These are phyloP conservation scores for Pteruthius melanotis DNA, from an alignment of 2,113 vertebrate species.

Conservation along the genomic window DNA sequence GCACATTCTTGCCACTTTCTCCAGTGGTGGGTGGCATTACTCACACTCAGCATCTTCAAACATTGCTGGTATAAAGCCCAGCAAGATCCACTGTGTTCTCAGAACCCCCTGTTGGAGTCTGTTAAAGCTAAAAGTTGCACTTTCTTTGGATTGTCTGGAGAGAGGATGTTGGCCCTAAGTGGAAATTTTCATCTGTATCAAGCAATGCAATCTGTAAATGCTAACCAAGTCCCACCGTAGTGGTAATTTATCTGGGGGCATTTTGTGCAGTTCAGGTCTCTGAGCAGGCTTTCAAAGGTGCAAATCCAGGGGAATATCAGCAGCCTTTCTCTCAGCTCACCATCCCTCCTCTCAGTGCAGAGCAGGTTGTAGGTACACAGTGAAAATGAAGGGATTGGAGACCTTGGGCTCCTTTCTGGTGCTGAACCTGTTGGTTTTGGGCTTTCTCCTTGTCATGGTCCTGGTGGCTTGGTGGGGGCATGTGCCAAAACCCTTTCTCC, in stretches of 20 bases:
- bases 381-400: rapidly evolving
- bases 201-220: neutral
- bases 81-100: neutral
- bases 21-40: neutral
- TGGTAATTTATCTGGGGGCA: constrained; percentile 21
- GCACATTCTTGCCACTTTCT: neutral
- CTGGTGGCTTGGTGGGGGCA: neutral
- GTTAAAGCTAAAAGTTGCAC: neutral
- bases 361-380: neutral
- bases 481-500: rapidly evolving
- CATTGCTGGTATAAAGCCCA: neutral
- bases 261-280: constrained; percentile 46
- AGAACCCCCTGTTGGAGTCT: neutral
- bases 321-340: neutral
- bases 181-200: neutral
- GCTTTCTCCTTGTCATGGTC: rapidly evolving
- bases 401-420: neutral
- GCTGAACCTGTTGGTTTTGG: neutral
- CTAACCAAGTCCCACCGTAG: neutral
- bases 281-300: constrained; percentile 30
- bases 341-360: neutral
- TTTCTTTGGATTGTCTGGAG: neutral
- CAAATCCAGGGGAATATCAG: neutral
- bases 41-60: neutral
- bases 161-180: neutral